phyloP scores from a whole-genome alignment of 2,113 vertebrate genomes.

The Saguinus imperator region DNA sequence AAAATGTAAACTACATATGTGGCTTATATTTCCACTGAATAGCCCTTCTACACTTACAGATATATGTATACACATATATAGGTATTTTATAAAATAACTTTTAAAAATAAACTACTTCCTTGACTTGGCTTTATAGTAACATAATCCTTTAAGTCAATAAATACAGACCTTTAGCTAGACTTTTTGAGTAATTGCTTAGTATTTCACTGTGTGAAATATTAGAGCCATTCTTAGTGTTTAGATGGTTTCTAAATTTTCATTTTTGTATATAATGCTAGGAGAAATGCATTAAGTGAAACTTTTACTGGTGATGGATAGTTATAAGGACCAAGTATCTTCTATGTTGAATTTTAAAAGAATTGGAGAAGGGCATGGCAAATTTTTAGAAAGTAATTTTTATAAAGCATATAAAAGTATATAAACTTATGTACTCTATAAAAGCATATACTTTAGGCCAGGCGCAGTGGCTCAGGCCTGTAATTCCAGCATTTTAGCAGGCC shows the following conservation, averaged over 20 bases:
- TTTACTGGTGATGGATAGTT: not conserved
- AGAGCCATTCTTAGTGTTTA: not conserved
- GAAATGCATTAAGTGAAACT: not conserved
- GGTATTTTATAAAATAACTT: not conserved
- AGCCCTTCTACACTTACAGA: not conserved
- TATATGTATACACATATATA: not conserved
- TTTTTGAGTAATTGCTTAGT: not conserved
- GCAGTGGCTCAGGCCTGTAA: too few relatives aligned
- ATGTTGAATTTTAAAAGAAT: not conserved
- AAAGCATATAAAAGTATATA: not conserved
- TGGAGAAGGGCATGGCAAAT: not conserved
- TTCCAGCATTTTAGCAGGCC: too few relatives aligned
- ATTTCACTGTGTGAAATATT: not conserved
- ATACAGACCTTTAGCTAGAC: not conserved
- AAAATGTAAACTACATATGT: not conserved
- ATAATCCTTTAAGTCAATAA: not conserved
- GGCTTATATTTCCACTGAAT: not conserved
- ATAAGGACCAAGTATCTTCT: not conserved
- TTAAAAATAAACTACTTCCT: not conserved
- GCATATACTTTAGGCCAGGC: too few relatives aligned
- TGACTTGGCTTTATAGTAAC: not conserved
- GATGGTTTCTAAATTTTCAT: constrained; percentile 20
- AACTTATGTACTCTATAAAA: not conserved
- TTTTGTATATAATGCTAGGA: not conserved
- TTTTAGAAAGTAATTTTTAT: not conserved